Base-by-base conservation (phyloP, 1,140 invertebrate species). In the Pseudomyrmex concolor region DNA sequence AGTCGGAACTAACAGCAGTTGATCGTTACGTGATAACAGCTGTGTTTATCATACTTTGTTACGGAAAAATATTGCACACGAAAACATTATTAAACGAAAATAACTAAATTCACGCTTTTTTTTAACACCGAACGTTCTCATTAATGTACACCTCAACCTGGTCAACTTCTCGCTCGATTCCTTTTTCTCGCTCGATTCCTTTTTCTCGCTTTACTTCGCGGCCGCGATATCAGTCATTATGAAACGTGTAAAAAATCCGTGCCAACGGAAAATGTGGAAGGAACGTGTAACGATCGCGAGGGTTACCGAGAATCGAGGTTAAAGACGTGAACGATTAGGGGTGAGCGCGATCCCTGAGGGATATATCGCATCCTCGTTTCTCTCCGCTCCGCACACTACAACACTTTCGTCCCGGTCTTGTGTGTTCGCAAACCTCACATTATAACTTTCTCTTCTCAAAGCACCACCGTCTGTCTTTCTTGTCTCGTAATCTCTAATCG, bases 281-380 rank as follows among this genome's bases (percentile, higher is more conserved):
- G 60, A 54, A 15, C 83, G 62, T 50, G 34, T 43, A 70, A 70
- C 50, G 67, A 70, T 70, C 19, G 67, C 50, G 54, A 66, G 10
- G 70, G 67, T 54, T 70, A 76, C 22, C 57, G 15, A 71, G 43
- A 57, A 59, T 51, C 67, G 72, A 48, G 81, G 77, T 78, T 82
- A 74, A 84, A 88, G 83, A 67, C 82, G 84, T 68, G 66, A 86
- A 84, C 85, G 86, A 88, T 91, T 90, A 90, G 91, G 84, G 50
- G 87, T 72, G 87, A 91, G 87, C 91, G 62, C 86, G 89, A 84
- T 91, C 88, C 91, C 83, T 51, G 8, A 67, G 90, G 90, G 89
- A 87, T 13, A n/a, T 86, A 57, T 63, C 73, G 62, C 62, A 62
- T 34, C 78, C 68, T 76, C 73, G 64, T 70, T 81, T 19, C 50